Evolutionary conservation across 2,113 vertebrate species (phyloP).

Genomic region (Anoplopoma fimbria): DNA sequence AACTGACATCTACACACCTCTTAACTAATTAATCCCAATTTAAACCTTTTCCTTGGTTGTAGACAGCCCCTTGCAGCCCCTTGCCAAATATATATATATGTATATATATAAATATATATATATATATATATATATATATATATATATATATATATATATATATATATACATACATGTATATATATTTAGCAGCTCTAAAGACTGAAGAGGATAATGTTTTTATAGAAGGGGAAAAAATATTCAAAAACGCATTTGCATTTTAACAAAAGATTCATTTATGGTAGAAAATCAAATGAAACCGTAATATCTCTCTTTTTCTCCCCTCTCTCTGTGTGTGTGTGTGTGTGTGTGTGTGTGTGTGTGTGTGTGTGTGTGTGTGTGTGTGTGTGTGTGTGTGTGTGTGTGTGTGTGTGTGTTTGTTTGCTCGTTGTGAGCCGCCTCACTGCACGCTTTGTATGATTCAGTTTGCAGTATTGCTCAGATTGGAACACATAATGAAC

Average conservation of each 20-base stretch:
- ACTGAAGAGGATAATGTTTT: constrained; percentile 39
- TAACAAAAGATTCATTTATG: constrained; percentile 67
- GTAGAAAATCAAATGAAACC: constrained; percentile 70
- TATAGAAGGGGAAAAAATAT: constrained; percentile 28
- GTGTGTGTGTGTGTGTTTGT: constrained; percentile 18
- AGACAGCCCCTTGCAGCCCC: constrained; percentile 25
- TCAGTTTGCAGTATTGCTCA: constrained; percentile 45
- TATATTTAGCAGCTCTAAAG: constrained; percentile 28
- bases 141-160: constrained; percentile 6
- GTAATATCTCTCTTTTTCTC: constrained; percentile 42
- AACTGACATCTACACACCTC: constrained; percentile 36
- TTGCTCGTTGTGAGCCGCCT: constrained; percentile 22
- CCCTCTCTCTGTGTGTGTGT: constrained; percentile 21
- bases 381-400: constrained; percentile 5
- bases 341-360: constrained; percentile 11
- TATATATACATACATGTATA: neutral
- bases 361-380: constrained; percentile 23
- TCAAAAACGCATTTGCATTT: constrained; percentile 67
- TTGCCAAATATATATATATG: constrained; percentile 18
- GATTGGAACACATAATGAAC: constrained; percentile 57
- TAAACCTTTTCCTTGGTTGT: constrained; percentile 32
- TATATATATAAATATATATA: neutral
- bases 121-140: constrained; percentile 2
- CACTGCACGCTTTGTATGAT: constrained; percentile 47
- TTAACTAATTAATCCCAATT: constrained; percentile 41